Evolutionary conservation across 2,113 vertebrate species (phyloP).

Genomic region (Ia io): DNA sequence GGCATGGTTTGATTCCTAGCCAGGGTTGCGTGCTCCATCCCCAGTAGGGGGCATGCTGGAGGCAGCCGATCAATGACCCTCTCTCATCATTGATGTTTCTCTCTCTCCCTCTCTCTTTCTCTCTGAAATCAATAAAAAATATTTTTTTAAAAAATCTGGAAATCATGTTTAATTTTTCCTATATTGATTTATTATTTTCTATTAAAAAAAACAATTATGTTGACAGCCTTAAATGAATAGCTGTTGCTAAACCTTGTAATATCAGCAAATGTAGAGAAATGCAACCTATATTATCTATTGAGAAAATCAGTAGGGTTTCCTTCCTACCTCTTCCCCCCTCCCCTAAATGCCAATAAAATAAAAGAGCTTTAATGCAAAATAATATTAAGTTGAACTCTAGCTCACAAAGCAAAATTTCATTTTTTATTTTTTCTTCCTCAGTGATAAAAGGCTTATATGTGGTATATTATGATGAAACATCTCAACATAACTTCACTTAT

Average conservation of each 20-base stretch:
- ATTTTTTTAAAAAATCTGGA: background rate
- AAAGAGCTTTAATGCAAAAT: background rate
- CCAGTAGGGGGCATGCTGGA: too few relatives aligned
- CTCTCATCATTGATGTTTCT: too few relatives aligned
- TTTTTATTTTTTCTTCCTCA: background rate
- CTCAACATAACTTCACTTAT: background rate
- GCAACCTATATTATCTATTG: background rate
- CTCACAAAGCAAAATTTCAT: background rate
- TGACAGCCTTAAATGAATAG: background rate
- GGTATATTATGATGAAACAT: background rate
- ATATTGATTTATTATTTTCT: background rate
- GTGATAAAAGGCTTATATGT: background rate
- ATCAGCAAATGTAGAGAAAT: background rate
- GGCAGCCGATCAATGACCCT: too few relatives aligned
- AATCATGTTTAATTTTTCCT: background rate
- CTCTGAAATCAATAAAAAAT: too few relatives aligned
- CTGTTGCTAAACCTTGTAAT: background rate
- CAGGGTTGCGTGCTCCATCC: too few relatives aligned
- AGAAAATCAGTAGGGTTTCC: background rate
- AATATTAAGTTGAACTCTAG: background rate
- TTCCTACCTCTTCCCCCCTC: background rate
- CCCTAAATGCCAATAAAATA: background rate
- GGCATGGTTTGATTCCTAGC: too few relatives aligned
- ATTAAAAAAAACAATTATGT: background rate
- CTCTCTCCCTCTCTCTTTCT: too few relatives aligned